Evolutionary conservation across 2,113 vertebrate genomes (phyloP), one percentile per base, ranked within the genome.

Genomic region (Etheostoma spectabile): DNA sequence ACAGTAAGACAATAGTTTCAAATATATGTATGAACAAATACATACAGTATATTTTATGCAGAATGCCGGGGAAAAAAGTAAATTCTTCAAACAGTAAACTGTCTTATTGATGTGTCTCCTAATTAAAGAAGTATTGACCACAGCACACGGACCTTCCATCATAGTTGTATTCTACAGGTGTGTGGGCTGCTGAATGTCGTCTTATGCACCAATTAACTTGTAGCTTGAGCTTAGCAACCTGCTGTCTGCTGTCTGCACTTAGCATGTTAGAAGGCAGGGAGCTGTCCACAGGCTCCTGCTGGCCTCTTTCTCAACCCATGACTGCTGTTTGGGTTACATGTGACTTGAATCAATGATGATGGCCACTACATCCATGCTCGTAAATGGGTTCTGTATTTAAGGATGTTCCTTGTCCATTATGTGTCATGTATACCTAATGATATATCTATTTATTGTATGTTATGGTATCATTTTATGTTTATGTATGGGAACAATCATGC

Each of bases 211-310:
- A 51, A 52, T 74, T 53, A 66, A 59, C 57, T 57, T 49, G 18
- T 13, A 38, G 66, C 38, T 55, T 61, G 74, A 49, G 22, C 59
- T 68, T 62, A 57, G 61, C 67, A 70, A 52, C 74, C 35, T 60
- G 45, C 70, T 52, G 52, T 73, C 38, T 67, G 33, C 61, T 38
- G 67, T 64, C 61, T 51, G 14, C 67, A 65, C 79, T 48, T 33
- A 45, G 62, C 27, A 3, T 56, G 79, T 72, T 46, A 73, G 46
- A 24, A 2, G 35, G 22, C 30, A 69, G 60, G 22, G 62, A 63
- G 46, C 46, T 63, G 53, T 38, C 12, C 59, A n/a, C 62, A 6
- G 63, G 42, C 1, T 62, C 35, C 27, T 18, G 51, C 51, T 8
- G 48, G 16, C 27, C 52, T 70, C 65, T 21, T n/a, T 61, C 35